Base-by-base conservation (phyloP, 2,888 invertebrate species). In the Blomia tropicalis region DNA sequence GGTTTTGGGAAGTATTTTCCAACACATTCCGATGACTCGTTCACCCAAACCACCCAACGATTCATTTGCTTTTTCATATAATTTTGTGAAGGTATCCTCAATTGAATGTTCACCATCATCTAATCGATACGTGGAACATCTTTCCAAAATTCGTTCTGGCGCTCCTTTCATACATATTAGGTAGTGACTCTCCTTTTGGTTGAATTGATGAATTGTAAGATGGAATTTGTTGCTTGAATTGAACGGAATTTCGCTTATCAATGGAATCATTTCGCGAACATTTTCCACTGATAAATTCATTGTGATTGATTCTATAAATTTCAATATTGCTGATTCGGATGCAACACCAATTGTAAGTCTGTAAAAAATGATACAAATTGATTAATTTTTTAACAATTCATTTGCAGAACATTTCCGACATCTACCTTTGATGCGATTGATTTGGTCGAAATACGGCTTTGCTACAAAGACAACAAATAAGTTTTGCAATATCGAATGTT, bases 391-490 rank as follows among this genome's bases (percentile, higher is more conserved):
- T n/a, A n/a, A n/a, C n/a, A n/a, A n/a, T n/a, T n/a, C n/a, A n/a
- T n/a, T n/a, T n/a, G n/a, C n/a, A n/a, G n/a, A n/a, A n/a, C n/a
- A n/a, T n/a, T n/a, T n/a, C n/a, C n/a, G n/a, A n/a, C n/a, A n/a
- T n/a, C n/a, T n/a, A n/a, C n/a, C n/a, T n/a, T n/a, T n/a, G n/a
- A n/a, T n/a, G n/a, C n/a, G n/a, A n/a, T 74, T 96, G 93, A 68
- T 87, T 89, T 63, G 84, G 82, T 76, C 95, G 95, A 80, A 98
- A 98, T 76, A 96, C 96, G 69, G 98, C 96, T 69, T 96, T 83
- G 77, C 95, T 96, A 79, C 98, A 98, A 66, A 98, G 82, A 66
- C 91, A 85, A 41, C 93, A 91, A 73, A 95, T 87, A 71, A 92
- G 84, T 61, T 92, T 87, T 66, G 98, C 80, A 62, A 91, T 88